A percentile compares a stretch with the other conserved stretches of the same genome.
Conservation (phyloP, 2,113 vertebrate species). For the Clupea harengus region DNA sequence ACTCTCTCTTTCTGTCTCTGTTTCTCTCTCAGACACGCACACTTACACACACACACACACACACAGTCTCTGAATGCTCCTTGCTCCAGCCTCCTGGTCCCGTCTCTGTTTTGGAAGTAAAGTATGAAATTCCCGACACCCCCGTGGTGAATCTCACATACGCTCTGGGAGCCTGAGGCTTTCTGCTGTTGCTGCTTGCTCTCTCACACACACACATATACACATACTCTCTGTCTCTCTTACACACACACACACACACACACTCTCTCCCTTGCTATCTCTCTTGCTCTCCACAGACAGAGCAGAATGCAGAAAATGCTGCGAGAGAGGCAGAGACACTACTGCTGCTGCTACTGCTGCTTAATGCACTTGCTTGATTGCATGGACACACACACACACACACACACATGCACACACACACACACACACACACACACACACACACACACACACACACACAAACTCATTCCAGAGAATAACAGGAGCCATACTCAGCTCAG, state of each 20-base stretch:
- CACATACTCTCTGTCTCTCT: not conserved
- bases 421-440: slow-evolving; percentile 18
- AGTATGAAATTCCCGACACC: slow-evolving; percentile 91
- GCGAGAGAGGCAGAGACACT: slow-evolving; percentile 46
- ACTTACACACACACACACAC: not conserved
- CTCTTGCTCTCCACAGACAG: not conserved
- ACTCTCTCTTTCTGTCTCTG: not conserved
- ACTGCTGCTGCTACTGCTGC: slow-evolving; percentile 20
- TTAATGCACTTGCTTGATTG: not conserved
- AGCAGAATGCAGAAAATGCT: slow-evolving; percentile 60
- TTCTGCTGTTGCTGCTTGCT: slow-evolving; percentile 4
- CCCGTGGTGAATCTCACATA: slow-evolving; percentile 81
- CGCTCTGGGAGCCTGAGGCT: slow-evolving; percentile 56
- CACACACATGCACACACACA: not conserved
- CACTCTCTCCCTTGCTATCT: not conserved
- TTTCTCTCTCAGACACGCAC: not conserved
- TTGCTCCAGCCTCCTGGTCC: slow-evolving; percentile 49
- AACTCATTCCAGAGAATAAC: slow-evolving; percentile 50
- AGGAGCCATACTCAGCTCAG: slow-evolving; percentile 46
- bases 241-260: not conserved
- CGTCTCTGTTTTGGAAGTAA: slow-evolving; percentile 79
- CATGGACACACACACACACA: not conserved
- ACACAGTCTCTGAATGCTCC: not conserved
- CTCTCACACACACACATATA: not conserved
- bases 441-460: too few species aligned